A percentile compares a stretch with the other conserved stretches of the same genome.
phyloP scores from a whole-genome alignment of 2,797 vertebrate genomes.

The Hemitrygon akajei region DNA sequence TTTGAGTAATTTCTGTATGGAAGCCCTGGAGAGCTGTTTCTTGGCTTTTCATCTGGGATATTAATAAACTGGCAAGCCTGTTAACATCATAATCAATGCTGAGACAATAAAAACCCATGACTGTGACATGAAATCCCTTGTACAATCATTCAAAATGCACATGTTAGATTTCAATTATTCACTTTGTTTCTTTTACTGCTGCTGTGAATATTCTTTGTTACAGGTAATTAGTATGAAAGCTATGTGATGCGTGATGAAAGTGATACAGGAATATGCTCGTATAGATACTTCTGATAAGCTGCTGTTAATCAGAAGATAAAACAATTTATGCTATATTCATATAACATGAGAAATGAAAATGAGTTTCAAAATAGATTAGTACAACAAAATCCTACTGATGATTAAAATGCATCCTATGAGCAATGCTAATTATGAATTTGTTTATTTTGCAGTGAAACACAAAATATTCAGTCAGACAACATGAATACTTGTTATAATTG shows the following conservation, averaged over 20 bases:
- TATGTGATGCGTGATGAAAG: no score
- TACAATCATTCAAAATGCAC: background rate
- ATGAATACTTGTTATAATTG: background rate
- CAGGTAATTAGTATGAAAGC: background rate
- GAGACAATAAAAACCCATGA: conserved; percentile 7
- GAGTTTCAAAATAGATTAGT: background rate
- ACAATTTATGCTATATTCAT: background rate
- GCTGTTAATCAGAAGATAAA: conserved; percentile 15
- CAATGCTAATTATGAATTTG: background rate
- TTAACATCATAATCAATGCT: conserved; percentile 8
- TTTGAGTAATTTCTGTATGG: background rate
- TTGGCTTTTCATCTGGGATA: background rate
- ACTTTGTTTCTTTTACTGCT: background rate
- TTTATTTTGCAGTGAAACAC: no score
- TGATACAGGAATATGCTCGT: no score
- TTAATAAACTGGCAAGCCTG: background rate
- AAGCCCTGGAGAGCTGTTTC: background rate
- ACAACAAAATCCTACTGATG: background rate
- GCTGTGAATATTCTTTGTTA: background rate
- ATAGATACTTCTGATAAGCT: background rate
- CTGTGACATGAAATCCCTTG: background rate
- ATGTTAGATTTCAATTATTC: background rate
- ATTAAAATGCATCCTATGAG: background rate
- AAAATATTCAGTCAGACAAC: no score
- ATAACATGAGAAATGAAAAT: background rate